Evolutionary conservation across 1,140 invertebrate genomes (phyloP).

Genomic region (Teleopsis dalmanni): DNA sequence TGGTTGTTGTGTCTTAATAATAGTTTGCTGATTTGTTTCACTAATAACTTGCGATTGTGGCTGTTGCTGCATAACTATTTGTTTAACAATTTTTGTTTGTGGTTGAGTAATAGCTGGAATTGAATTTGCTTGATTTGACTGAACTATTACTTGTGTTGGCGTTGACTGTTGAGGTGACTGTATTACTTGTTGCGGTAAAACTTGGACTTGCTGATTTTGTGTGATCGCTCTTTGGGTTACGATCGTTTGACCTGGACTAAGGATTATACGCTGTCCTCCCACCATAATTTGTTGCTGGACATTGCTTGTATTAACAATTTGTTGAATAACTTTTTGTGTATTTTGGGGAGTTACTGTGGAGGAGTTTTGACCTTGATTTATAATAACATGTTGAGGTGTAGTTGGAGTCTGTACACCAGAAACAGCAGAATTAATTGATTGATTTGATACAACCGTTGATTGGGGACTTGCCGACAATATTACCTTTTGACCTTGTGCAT

Average conservation of each 20-base stretch:
- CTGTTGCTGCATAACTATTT: slow-evolving; percentile 24
- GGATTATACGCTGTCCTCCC: slow-evolving; percentile 37
- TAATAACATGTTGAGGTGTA: slow-evolving; percentile 25
- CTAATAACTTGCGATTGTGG: slow-evolving; percentile 38
- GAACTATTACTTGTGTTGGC: slow-evolving; percentile 11
- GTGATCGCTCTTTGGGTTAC: slow-evolving; percentile 36
- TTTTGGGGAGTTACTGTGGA: slow-evolving; percentile 15
- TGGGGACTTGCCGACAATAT: slow-evolving; percentile 24
- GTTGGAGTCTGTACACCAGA: slow-evolving; percentile 5
- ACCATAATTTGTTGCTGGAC: slow-evolving; percentile 42
- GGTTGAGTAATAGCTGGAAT: slow-evolving; percentile 17
- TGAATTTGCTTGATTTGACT: slow-evolving; percentile 2
- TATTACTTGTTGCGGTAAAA: slow-evolving; percentile 40
- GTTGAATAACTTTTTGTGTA: slow-evolving; percentile 40
- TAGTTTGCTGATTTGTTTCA: slow-evolving; percentile 24
- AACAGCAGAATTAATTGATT: not conserved
- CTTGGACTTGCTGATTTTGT: slow-evolving; percentile 32
- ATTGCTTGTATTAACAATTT: slow-evolving; percentile 42
- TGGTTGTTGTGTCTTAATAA: slow-evolving; percentile 17
- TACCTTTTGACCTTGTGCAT: slow-evolving; percentile 38
- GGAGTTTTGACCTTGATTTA: slow-evolving; percentile 17
- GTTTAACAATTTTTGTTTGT: slow-evolving; percentile 16
- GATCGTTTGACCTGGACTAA: slow-evolving; percentile 41
- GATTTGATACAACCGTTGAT: slow-evolving; percentile 13
- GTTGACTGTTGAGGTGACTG: slow-evolving; percentile 14